phyloP scores from a whole-genome alignment of 2,113 vertebrate species.

The Zonotrichia leucophrys region DNA sequence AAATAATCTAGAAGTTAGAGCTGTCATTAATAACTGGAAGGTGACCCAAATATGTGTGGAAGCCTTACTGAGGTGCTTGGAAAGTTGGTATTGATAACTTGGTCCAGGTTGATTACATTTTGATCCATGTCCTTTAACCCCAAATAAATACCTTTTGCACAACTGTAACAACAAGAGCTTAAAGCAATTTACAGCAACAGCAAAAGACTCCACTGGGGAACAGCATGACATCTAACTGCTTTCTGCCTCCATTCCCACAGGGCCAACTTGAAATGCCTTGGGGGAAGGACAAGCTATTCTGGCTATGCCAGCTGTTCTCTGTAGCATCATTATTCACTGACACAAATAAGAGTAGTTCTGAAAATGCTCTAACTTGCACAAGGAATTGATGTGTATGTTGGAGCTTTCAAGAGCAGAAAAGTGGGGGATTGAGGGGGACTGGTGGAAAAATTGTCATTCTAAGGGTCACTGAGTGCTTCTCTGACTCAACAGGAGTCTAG shows the following conservation, averaged over 20 bases:
- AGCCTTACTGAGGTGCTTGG: not conserved
- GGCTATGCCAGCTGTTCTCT: not conserved
- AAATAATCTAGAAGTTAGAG: not conserved
- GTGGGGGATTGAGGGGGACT: not conserved
- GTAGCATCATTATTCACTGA: not conserved
- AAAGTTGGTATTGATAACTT: not conserved
- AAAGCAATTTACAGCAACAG: slow-evolving; percentile 10
- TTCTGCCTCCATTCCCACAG: slow-evolving; percentile 22
- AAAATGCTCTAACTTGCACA: not conserved
- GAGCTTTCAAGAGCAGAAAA: not conserved
- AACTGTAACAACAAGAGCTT: slow-evolving; percentile 18
- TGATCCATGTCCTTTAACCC: not conserved
- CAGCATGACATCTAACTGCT: not conserved
- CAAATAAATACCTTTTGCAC: not conserved
- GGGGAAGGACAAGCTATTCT: slow-evolving; percentile 10
- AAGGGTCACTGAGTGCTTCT: not conserved
- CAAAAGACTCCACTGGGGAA: not conserved
- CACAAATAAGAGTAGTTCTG: not conserved
- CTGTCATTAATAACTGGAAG: not conserved
- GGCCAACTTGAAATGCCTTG: not conserved
- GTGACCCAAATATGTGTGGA: not conserved
- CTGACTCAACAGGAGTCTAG: not conserved
- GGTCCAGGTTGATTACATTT: not conserved
- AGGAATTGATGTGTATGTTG: not conserved
- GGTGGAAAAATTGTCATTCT: not conserved